Base-by-base conservation (phyloP, 2,113 vertebrate genomes). In the Xiphophorus hellerii region DNA sequence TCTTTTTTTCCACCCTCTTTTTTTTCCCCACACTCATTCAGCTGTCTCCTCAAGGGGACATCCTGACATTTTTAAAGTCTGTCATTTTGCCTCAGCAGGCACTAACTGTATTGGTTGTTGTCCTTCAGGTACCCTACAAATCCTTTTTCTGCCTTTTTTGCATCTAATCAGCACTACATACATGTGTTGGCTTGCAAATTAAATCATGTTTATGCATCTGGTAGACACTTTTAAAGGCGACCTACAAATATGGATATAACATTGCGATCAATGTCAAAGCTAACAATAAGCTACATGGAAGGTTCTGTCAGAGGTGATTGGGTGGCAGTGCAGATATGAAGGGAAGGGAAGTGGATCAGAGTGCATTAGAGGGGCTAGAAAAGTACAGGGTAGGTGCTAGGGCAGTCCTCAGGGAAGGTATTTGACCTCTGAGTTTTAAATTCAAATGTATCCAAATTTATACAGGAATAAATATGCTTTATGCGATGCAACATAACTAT, bases 61-160 rank as follows among this genome's bases (percentile, higher is more conserved):
- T 65, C 66, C 78, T 91, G 88, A 90, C 88, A 91, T 91, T 88
- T 87, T 82, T 74, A 84, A 89, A 87, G 77, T 87, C 80, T 91
- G 88, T 89, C 87, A 87, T 86, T 91, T 90, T 89, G 80, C 83
- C 87, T 86, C 88, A 90, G 87, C 88, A 78, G 77, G 79, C 82
- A 78, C 74, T 87, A 62, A 64, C 73, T n/a, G 44, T 77, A 81
- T 81, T 76, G 78, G 76, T 66, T 69, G 82, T 85, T 88, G 89
- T 90, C 88, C 84, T 90, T 90, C 78, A 82, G 76, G 78, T 69
- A 67, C 39, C 78, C 77, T 68, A 76, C 61, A 77, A 51, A 77
- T 71, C 22, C 12, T 27, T 73, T 64, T 66, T 69, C 29, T 28
- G 20, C 15, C 14, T 42, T 69, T 73, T 84, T 78, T 81, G 66